A percentile compares a stretch with the other conserved stretches of the same genome.
phyloP scores from a whole-genome alignment of 2,113 vertebrate genomes.

The Azemiops feae region DNA sequence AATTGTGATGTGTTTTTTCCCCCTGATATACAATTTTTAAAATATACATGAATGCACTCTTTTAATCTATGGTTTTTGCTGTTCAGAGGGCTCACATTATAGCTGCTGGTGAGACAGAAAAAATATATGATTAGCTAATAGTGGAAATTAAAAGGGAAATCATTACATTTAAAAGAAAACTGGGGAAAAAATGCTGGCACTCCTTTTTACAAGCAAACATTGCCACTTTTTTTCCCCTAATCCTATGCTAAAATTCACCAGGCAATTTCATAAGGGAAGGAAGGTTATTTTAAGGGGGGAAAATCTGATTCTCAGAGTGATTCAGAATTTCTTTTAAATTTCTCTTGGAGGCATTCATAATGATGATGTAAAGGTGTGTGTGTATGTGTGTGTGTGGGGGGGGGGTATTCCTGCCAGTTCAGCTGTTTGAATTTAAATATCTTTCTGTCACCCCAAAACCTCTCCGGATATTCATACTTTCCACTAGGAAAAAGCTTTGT shows the following conservation, averaged over 20 bases:
- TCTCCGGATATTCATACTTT: not conserved
- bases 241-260: no score
- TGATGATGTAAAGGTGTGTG: no score
- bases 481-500: not conserved
- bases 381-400: no score
- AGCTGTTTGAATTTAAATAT: not conserved
- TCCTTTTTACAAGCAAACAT: not conserved
- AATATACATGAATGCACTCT: not conserved
- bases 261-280: no score
- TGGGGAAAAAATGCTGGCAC: not conserved
- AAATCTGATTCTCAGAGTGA: no score
- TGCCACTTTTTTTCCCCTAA: no score
- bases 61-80: slow-evolving; percentile 13
- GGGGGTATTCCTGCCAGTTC: no score
- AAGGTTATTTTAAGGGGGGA: no score
- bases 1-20: slow-evolving; percentile 41
- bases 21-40: slow-evolving; percentile 37
- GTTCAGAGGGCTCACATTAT: slow-evolving; percentile 47
- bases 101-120: slow-evolving; percentile 33
- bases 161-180: not conserved
- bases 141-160: not conserved
- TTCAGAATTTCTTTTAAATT: no score
- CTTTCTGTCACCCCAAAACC: not conserved
- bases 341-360: no score
- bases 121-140: not conserved